These are phyloP conservation scores for Standfussiana lucernea DNA, from an alignment of 2,888 invertebrate species.

Conservation along the genomic window DNA sequence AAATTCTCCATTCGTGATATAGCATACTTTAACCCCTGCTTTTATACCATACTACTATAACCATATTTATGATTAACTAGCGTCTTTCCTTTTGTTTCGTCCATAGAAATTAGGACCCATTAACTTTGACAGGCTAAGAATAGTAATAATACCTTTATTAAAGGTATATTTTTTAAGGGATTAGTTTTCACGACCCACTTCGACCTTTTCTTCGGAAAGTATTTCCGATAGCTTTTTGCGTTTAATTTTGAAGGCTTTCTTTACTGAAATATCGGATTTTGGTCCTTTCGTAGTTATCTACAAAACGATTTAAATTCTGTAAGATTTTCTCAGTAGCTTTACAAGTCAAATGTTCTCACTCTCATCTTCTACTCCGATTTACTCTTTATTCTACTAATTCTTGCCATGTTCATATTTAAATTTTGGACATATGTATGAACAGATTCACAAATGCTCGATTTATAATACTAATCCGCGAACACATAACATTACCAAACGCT, in stretches of 20 bases:
- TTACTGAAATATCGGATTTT: neutral
- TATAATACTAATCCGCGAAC: neutral
- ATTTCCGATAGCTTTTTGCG: neutral
- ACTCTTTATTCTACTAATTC: neutral
- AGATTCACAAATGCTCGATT: neutral
- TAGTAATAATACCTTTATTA: constrained; percentile 57
- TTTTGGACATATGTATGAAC: neutral
- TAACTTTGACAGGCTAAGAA: constrained; percentile 53
- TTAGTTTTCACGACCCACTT: constrained; percentile 35
- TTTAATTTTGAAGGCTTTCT: neutral
- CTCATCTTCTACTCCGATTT: neutral
- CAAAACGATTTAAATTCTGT: neutral
- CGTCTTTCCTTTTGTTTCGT: constrained; percentile 31
- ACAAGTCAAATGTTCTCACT: neutral
- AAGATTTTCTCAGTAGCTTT: neutral
- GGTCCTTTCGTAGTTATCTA: neutral
- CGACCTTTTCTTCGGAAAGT: neutral
- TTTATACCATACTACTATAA: neutral
- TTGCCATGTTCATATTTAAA: neutral
- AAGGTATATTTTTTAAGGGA: constrained; percentile 41
- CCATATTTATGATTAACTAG: constrained; percentile 39
- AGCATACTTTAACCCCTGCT: neutral
- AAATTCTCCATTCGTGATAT: neutral
- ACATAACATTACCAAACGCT: constrained; percentile 17
- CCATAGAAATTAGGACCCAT: constrained; percentile 52